Conservation (phyloP, 2,113 vertebrate genomes). For the Perca flavescens region DNA sequence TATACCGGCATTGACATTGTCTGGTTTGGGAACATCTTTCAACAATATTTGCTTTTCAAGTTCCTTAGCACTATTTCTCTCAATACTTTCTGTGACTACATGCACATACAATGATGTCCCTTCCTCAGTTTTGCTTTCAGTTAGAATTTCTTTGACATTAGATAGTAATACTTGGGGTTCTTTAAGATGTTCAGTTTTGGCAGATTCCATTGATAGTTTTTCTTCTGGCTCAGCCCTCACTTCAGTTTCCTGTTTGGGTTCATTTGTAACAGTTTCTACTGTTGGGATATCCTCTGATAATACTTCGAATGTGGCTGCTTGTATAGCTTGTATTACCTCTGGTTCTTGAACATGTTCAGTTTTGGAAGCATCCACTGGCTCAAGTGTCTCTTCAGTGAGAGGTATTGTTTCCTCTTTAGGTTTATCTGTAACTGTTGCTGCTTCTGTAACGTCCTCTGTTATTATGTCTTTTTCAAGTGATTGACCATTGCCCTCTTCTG, state of each 20-base stretch:
- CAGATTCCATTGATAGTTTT: background rate
- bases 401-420: background rate
- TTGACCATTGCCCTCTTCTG: too few species aligned
- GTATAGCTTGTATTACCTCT: background rate
- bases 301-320: background rate
- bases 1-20: slow-evolving; percentile 6
- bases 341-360: slow-evolving; percentile 6
- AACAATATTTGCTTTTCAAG: slow-evolving; percentile 1
- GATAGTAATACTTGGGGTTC: slow-evolving; percentile 6
- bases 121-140: slow-evolving; percentile 4
- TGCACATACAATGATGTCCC: background rate
- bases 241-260: background rate
- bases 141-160: background rate
- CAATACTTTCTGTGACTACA: background rate
- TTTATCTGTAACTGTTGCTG: slow-evolving; percentile 11
- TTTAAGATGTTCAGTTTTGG: background rate
- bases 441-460: background rate
- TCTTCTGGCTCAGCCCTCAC: slow-evolving; percentile 10
- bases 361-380: background rate
- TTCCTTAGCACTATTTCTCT: slow-evolving; percentile 3
- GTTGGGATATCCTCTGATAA: background rate
- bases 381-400: background rate
- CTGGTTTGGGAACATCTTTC: slow-evolving; percentile 11
- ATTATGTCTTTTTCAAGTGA: background rate
- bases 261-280: slow-evolving; percentile 19